Evolutionary conservation across 2,888 invertebrate species (phyloP).

Genomic region (Tipula lateralis): DNA sequence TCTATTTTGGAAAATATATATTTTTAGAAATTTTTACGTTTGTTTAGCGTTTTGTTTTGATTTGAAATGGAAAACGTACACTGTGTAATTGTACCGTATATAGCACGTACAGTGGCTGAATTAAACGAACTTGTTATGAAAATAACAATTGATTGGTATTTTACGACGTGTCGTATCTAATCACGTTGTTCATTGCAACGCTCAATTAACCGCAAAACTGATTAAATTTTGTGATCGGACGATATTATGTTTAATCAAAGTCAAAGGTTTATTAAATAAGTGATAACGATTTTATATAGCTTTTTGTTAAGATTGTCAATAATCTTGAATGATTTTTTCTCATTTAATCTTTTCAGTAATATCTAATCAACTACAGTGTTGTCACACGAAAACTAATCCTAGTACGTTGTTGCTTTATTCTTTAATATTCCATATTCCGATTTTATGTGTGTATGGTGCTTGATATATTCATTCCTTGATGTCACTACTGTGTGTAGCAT

Average conservation of each 20-base stretch:
- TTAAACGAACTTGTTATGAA: background rate
- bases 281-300: background rate
- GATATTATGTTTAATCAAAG: background rate
- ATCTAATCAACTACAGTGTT: too few relatives aligned
- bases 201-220: background rate
- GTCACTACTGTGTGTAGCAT: too few relatives aligned
- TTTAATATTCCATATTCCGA: too few relatives aligned
- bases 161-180: background rate
- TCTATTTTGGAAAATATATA: background rate
- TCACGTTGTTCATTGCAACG: background rate
- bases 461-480: too few relatives aligned
- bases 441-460: too few relatives aligned
- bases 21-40: background rate
- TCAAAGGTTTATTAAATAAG: background rate
- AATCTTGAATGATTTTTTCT: too few relatives aligned
- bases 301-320: too few relatives aligned
- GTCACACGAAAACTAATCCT: too few relatives aligned
- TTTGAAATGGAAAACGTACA: background rate
- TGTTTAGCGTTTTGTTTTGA: background rate
- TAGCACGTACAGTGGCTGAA: background rate
- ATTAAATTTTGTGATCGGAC: background rate
- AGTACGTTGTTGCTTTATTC: too few relatives aligned
- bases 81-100: background rate
- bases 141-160: too few relatives aligned
- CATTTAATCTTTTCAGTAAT: too few relatives aligned